A percentile compares a stretch with the other conserved stretches of the same genome.
Conservation (phyloP, 2,888 invertebrate species). For the Cryptocephalus moraei region DNA sequence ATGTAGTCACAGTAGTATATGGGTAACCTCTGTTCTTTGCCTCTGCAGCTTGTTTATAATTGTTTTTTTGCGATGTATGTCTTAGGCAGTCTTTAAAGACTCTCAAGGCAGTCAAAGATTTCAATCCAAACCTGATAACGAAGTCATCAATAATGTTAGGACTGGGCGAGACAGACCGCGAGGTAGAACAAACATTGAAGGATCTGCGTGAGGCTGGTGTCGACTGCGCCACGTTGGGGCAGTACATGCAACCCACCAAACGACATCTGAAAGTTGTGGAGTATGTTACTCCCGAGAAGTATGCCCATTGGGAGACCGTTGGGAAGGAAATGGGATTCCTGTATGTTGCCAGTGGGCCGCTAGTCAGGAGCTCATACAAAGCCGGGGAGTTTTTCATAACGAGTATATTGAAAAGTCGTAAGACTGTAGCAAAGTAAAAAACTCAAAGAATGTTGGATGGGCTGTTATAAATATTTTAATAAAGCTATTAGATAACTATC, state of each 20-base stretch:
- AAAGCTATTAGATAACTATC: too few relatives aligned
- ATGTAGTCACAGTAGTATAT: too few relatives aligned
- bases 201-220: slow-evolving; percentile 76
- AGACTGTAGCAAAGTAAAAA: too few relatives aligned
- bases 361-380: slow-evolving; percentile 93
- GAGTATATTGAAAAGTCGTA: slow-evolving; percentile 61
- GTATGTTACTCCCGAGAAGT: slow-evolving; percentile 94
- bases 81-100: slow-evolving; percentile 74
- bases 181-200: slow-evolving; percentile 77
- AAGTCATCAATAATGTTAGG: slow-evolving; percentile 99
- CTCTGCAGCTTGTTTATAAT: too few relatives aligned
- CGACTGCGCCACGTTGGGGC: slow-evolving; percentile 93
- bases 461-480: too few relatives aligned
- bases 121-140: slow-evolving; percentile 76
- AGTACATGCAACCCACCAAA: slow-evolving; percentile 99
- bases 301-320: slow-evolving; percentile 71
- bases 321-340: slow-evolving; percentile 84
- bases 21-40: too few relatives aligned
- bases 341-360: slow-evolving; percentile 94
- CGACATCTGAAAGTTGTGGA: slow-evolving; percentile 84
- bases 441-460: too few relatives aligned
- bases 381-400: slow-evolving; percentile 93
- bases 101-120: slow-evolving; percentile 68
- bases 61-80: slow-evolving; percentile 7
- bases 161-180: slow-evolving; percentile 79